Evolutionary conservation across 2,797 vertebrate species (phyloP).

Genomic region (Notamacropus eugenii): DNA sequence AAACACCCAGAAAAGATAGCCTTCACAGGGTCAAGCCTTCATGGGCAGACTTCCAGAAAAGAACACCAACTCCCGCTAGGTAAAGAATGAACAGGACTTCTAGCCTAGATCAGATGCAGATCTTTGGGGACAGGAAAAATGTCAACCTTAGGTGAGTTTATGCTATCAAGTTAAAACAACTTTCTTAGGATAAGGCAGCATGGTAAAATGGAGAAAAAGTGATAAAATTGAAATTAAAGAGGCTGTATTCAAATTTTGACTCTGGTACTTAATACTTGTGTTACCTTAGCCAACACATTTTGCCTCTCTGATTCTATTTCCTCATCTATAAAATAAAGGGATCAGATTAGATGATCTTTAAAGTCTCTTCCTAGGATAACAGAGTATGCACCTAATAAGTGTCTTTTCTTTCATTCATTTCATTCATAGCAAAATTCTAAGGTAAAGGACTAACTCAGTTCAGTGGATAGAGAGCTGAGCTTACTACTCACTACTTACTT

Average conservation of each 20-base stretch:
- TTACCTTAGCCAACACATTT: background rate
- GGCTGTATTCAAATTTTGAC: background rate
- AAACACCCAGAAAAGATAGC: background rate
- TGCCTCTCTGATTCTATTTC: background rate
- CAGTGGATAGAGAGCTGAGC: background rate
- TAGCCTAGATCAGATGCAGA: background rate
- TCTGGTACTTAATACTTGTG: background rate
- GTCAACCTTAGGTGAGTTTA: background rate
- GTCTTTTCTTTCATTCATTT: background rate
- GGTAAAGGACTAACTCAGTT: background rate
- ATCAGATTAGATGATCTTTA: background rate
- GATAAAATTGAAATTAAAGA: background rate
- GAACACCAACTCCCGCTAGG: background rate
- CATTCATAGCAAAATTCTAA: background rate
- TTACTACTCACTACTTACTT: no score
- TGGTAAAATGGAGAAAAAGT: background rate
- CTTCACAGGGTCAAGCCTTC: background rate
- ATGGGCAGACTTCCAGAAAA: background rate
- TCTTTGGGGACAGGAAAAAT: background rate
- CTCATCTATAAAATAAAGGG: background rate
- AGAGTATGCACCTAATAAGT: background rate
- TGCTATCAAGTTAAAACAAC: background rate
- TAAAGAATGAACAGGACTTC: background rate
- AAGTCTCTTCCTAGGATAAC: background rate
- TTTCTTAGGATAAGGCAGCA: background rate